Evolutionary conservation across 2,888 invertebrate genomes (phyloP).

Genomic region (Petrophora chlorosata): DNA sequence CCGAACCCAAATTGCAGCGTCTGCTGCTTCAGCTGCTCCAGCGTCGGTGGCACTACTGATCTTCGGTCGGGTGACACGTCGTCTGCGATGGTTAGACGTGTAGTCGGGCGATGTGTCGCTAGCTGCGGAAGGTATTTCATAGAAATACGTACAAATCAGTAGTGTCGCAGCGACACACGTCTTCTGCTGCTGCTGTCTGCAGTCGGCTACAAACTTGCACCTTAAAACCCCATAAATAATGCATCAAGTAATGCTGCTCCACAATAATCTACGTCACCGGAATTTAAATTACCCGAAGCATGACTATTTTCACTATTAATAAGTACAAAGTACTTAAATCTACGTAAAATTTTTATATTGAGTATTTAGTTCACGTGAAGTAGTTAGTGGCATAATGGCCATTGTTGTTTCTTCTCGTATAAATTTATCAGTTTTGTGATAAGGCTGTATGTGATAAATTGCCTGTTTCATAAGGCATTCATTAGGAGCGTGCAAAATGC

Average conservation of each 20-base stretch:
- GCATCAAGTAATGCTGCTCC: conserved; percentile 1
- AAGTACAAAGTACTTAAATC: conserved; percentile 7
- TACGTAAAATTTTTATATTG: conserved; percentile 12
- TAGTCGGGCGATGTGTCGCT: too few species aligned
- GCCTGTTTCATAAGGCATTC: conserved; percentile 83
- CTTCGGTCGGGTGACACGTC: too few species aligned
- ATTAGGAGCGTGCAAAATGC: conserved; percentile 81
- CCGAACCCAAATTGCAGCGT: too few species aligned
- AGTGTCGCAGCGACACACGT: too few species aligned
- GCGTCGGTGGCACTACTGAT: too few species aligned
- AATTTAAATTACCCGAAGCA: conserved; percentile 8
- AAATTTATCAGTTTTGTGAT: conserved; percentile 78
- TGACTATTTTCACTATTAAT: conserved; percentile 13
- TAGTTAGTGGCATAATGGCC: conserved; percentile 46
- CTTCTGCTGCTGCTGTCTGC: too few species aligned
- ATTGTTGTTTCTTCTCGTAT: conserved; percentile 75
- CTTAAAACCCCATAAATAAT: neutral
- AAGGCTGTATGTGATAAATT: conserved; percentile 81
- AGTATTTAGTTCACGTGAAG: conserved; percentile 30
- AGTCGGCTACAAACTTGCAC: too few species aligned
- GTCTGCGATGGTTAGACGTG: too few species aligned
- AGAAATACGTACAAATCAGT: too few species aligned
- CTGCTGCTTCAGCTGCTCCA: too few species aligned
- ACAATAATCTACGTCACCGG: conserved; percentile 5
- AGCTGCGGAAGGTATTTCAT: too few species aligned